phyloP scores from a whole-genome alignment of 2,113 vertebrate genomes.

The Spea multiplicata region DNA sequence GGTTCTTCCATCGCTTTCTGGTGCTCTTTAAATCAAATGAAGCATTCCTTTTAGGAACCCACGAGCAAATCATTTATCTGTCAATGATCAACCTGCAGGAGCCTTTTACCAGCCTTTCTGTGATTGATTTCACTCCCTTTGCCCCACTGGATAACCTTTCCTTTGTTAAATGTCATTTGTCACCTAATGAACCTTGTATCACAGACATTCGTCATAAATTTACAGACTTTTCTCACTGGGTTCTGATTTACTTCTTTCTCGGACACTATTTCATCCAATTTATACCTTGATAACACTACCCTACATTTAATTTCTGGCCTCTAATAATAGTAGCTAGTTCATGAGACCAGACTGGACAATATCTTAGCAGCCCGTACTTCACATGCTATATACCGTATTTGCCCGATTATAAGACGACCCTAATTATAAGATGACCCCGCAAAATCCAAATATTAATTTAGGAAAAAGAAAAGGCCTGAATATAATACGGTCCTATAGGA shows the following conservation, averaged over 20 bases:
- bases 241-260: slow-evolving; percentile 16
- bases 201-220: slow-evolving; percentile 34
- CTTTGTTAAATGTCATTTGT: slow-evolving; percentile 36
- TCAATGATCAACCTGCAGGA: slow-evolving; percentile 12
- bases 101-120: not conserved
- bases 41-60: slow-evolving; percentile 12
- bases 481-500: no score
- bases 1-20: not conserved
- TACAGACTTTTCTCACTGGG: slow-evolving; percentile 10
- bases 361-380: no score
- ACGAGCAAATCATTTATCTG: slow-evolving; percentile 13
- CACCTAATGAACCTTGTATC: slow-evolving; percentile 34
- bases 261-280: not conserved
- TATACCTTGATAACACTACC: not conserved
- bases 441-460: no score
- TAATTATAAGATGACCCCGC: no score
- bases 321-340: no score
- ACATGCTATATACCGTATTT: no score
- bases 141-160: slow-evolving; percentile 26
- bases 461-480: no score
- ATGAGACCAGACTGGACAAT: no score
- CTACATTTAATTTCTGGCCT: no score
- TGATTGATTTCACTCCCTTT: slow-evolving; percentile 34
- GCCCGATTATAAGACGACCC: no score
- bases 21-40: slow-evolving; percentile 6